Base-by-base conservation (phyloP, 2,113 vertebrate genomes). In the Podiceps cristatus region DNA sequence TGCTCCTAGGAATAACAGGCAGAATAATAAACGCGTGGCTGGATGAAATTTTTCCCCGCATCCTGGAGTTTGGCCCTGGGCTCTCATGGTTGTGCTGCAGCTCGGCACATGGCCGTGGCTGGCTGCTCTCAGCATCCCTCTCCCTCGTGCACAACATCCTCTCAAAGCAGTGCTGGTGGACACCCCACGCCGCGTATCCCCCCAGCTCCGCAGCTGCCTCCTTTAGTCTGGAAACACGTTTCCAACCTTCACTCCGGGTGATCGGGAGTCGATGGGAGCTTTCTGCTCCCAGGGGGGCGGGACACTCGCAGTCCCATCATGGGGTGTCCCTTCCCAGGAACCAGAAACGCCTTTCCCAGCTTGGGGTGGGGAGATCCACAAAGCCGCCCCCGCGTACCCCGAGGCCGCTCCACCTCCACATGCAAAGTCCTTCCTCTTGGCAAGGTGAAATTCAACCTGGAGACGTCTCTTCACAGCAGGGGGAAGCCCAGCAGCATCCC, bases 361-460 rank as follows among this genome's bases (percentile, higher is more conserved):
- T 55, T 0, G 0, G 25, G 37, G 35, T 2, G 3, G 23, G 53
- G 68, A 68, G 31, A 68, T 8, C 42, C 6, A 2, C 1, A 7
- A 75, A 91, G 47, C 55, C 3, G 4, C 12, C 11, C 17, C n/a
- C 5, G 2, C 0, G 0, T n/a, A 42, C 71, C 25, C 56, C 4
- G 29, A 49, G 58, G 78, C 78, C 2, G 3, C 29, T 53, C 71
- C 81, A 44, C 53, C 56, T 83, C 60, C 0, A 1, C 10, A 5
- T 23, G 37, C 62, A 45, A 64, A 49, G 27, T 63, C 7, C 29
- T 84, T 80, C 68, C 55, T 62, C 64, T 58, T 42, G 56, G 50
- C 71, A 83, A 27, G 27, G 44, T 5, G 11, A 23, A 28, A 74
- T 33, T 35, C 60, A 35, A 60, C 53, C 69, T 2, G 0, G 13